Base-by-base conservation (phyloP, 2,113 vertebrate species). In the Delphinapterus leucas region DNA sequence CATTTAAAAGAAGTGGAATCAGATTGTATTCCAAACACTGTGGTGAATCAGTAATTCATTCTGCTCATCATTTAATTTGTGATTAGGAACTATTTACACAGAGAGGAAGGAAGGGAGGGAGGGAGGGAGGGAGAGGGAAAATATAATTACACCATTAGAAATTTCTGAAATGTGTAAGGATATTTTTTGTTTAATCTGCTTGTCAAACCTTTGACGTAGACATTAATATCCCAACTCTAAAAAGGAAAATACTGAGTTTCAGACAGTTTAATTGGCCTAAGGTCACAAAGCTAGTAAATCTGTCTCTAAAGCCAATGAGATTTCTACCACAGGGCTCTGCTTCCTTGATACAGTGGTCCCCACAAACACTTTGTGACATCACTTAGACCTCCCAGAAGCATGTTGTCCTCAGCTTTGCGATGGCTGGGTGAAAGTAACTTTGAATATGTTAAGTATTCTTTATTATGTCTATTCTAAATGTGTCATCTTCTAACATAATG, bases 401-500 rank as follows among this genome's bases (percentile, higher is more conserved):
- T 84, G 26, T 25, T 38, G 17, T 18, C n/a, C 47, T 87, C 23
- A 55, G 21, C 15, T 89, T 83, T 79, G 28, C 84, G 11, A 17
- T 68, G 6, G 8, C 67, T 28, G 1, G 6, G 1, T 80, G 44
- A 94, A 95, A 61, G 8, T 28, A 71, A 77, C 65, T 89, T n/a
- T 53, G 65, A 70, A 20, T 47, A 67, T 28, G 9, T 55, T 84
- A 95, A 87, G 12, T 44, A 58, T 61, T 21, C 55, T 83, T 71
- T 60, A 26, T 61, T 38, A 67, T 73, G 3, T 25, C 12, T 28
- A 87, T 20, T 84, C 17, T 25, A 88, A 82, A 63, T 1, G 0
- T 26, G 74, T 63, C 4, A 92, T 88, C 95, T 96, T 96, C 38
- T 90, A 87, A 80, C 8, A n/a, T 44, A 93, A 47, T 25, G 9